Percentiles rank a stretch among this genome's conserved stretches.
Evolutionary conservation across 1,140 invertebrate species (phyloP).

Genomic region (Phthorimaea operculella): DNA sequence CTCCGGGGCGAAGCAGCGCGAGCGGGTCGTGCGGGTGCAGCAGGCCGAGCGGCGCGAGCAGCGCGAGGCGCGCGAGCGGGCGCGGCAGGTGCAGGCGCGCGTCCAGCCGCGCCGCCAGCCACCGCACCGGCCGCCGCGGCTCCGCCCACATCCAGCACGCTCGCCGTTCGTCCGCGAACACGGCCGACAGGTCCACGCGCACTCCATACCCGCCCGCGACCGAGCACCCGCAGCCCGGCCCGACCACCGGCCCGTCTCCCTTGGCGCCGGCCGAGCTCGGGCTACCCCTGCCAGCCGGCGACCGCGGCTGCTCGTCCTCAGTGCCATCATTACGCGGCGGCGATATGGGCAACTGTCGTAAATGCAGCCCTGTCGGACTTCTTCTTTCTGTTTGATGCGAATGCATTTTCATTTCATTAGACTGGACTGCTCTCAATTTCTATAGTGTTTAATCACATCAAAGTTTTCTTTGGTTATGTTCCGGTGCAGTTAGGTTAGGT

Average conservation of each 20-base stretch:
- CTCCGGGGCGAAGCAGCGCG: slow-evolving; percentile 16
- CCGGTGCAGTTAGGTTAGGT: too few species aligned
- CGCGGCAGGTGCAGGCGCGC: slow-evolving; percentile 9
- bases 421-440: too few species aligned
- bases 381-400: too few species aligned
- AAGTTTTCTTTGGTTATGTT: too few species aligned
- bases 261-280: not conserved
- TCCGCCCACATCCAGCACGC: slow-evolving; percentile 14
- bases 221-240: not conserved
- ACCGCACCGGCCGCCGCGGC: slow-evolving; percentile 17
- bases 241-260: not conserved
- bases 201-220: slow-evolving; percentile 9
- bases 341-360: too few species aligned
- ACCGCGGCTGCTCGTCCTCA: not conserved
- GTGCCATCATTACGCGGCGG: too few species aligned
- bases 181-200: slow-evolving; percentile 14
- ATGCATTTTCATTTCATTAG: too few species aligned
- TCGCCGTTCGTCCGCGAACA: slow-evolving; percentile 24
- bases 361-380: too few species aligned
- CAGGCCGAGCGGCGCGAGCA: slow-evolving; percentile 10
- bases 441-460: too few species aligned
- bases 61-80: not conserved
- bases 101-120: slow-evolving; percentile 20
- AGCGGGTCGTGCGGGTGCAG: slow-evolving; percentile 1
- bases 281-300: not conserved